These are phyloP conservation scores for Phortica magna DNA, from an alignment of 2,888 invertebrate species.

Conservation along the genomic window DNA sequence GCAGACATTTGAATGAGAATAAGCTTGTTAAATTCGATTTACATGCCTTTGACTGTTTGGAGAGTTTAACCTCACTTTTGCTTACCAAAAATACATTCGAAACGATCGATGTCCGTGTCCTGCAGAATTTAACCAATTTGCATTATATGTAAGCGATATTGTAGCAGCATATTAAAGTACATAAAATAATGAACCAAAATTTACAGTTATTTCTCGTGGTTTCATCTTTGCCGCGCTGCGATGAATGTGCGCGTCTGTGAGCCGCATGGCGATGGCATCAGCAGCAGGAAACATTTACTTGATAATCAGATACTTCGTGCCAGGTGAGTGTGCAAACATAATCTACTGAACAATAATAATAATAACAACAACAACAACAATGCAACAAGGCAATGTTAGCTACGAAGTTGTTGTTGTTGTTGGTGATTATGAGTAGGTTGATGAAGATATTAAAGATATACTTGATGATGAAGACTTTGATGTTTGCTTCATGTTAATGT, in stretches of 20 bases:
- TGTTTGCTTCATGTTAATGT: too few species aligned
- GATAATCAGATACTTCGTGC: conserved; percentile 80
- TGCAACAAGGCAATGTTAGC: too few species aligned
- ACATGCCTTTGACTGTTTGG: conserved; percentile 77
- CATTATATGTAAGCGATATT: conserved; percentile 79
- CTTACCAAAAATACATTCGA: conserved; percentile 76
- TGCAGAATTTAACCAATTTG: conserved; percentile 76
- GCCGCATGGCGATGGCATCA: conserved; percentile 82
- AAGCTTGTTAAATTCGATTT: conserved; percentile 76
- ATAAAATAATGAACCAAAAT: too few species aligned
- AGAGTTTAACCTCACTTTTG: conserved; percentile 78
- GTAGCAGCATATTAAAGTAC: too few species aligned
- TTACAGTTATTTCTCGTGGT: conserved; percentile 81
- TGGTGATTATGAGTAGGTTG: too few species aligned
- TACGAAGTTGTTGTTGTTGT: too few species aligned
- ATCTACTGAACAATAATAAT: not conserved
- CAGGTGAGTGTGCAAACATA: conserved; percentile 75
- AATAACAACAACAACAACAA: too few species aligned
- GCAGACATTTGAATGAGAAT: conserved; percentile 79
- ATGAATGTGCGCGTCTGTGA: conserved; percentile 80
- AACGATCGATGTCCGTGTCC: conserved; percentile 74
- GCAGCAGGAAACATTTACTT: conserved; percentile 80
- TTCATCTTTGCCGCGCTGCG: conserved; percentile 80
- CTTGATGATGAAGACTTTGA: too few species aligned
- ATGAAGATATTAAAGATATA: too few species aligned